A percentile compares a stretch with the other conserved stretches of the same genome.
phyloP scores from a whole-genome alignment of 1,140 invertebrate genomes.

The Homalodisca vitripennis region DNA sequence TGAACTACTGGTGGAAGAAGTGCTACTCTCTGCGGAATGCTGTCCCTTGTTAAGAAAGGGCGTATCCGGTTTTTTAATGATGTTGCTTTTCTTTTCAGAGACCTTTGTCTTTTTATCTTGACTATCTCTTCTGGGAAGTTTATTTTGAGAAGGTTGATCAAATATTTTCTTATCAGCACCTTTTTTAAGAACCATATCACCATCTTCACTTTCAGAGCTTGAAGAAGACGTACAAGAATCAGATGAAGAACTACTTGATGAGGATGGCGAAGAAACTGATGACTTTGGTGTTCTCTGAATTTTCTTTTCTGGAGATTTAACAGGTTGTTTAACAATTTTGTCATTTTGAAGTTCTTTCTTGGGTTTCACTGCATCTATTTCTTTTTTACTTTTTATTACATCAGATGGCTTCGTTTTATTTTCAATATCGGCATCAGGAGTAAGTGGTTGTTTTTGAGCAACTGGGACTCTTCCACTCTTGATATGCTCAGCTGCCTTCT shows the following conservation, averaged over 20 bases:
- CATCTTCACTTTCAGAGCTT: conserved; percentile 53
- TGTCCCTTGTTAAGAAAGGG: conserved; percentile 60
- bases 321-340: conserved; percentile 35
- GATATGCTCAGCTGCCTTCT: conserved; percentile 84
- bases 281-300: conserved; percentile 36
- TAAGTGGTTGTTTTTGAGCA: conserved; percentile 48
- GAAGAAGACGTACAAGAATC: conserved; percentile 52
- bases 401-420: conserved; percentile 28
- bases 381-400: conserved; percentile 32
- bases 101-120: conserved; percentile 37
- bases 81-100: conserved; percentile 30
- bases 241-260: conserved; percentile 50
- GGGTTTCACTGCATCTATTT: conserved; percentile 34
- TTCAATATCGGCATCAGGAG: conserved; percentile 46
- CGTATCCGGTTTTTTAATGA: conserved; percentile 46
- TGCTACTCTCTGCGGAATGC: conserved; percentile 45
- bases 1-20: conserved; percentile 42
- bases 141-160: conserved; percentile 33
- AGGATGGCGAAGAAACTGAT: conserved; percentile 49
- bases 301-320: conserved; percentile 36
- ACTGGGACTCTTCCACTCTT: conserved; percentile 61
- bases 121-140: conserved; percentile 26
- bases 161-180: conserved; percentile 37
- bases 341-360: conserved; percentile 40
- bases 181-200: conserved; percentile 48